A percentile compares a stretch with the other conserved stretches of the same genome.
Evolutionary conservation across 1,140 invertebrate genomes (phyloP).

Genomic region (Papilio polyxenes): DNA sequence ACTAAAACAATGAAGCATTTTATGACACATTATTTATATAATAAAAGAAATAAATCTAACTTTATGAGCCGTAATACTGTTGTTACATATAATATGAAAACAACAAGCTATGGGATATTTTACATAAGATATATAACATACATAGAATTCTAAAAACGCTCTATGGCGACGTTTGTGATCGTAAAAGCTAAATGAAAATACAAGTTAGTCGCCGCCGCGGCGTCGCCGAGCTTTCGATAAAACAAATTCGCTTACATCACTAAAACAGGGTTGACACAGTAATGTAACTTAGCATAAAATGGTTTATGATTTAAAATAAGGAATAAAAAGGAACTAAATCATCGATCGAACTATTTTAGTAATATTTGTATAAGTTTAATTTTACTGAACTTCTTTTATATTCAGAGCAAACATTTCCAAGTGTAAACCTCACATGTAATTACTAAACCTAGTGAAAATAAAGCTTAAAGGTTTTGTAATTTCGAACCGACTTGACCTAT

Average conservation of each 20-base stretch:
- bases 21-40: constrained; percentile 17
- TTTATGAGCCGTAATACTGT: constrained; percentile 18
- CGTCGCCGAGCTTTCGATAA: constrained; percentile 50
- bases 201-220: constrained; percentile 44
- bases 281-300: not conserved
- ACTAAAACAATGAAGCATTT: not conserved
- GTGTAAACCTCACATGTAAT: no score
- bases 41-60: constrained; percentile 19
- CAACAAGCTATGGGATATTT: constrained; percentile 32
- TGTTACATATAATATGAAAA: no score
- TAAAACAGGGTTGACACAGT: constrained; percentile 46
- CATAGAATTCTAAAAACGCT: constrained; percentile 44
- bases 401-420: no score
- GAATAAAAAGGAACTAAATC: no score
- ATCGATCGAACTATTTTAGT: no score
- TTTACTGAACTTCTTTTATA: no score
- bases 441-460: no score
- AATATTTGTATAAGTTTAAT: no score
- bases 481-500: no score
- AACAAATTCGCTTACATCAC: constrained; percentile 54
- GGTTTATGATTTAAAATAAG: not conserved
- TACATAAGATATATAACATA: constrained; percentile 17
- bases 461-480: no score
- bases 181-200: constrained; percentile 63
- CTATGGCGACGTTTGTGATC: constrained; percentile 54